Base-by-base conservation (phyloP, 2,113 vertebrate species). In the Choloepus hoffmanni region DNA sequence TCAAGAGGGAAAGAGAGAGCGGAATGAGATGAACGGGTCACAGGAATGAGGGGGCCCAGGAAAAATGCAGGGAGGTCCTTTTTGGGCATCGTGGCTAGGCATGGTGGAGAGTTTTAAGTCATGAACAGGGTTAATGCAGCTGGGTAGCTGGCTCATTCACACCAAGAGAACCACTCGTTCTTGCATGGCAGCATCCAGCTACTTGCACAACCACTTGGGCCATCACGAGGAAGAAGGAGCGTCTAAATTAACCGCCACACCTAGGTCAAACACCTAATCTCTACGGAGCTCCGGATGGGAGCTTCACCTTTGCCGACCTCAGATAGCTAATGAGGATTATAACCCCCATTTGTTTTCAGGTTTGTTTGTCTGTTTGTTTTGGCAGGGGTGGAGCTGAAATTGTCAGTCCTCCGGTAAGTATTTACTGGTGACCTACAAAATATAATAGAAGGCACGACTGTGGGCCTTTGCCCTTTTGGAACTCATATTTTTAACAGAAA, bases 291-390 rank as follows among this genome's bases (percentile, higher is more conserved):
- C n/a, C 10, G 1, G 28, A 45, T 76, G 73, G 15, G 15, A 5
- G 36, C 21, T 55, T 30, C 87, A 91, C 6, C 40, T 74, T 36
- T 50, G 48, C 43, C 33, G 9, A 36, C 43, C 58, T 87, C 63
- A 18, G 60, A 40, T 3, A 72, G 62, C 73, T 73, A 67, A 58
- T 7, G 16, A 68, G 55, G 43, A 73, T 30, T 40, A 76, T 1
- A 53, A 4, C 67, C 10, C 30, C 33, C 4, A 63, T 40, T 85
- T 88, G 77, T 82, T 85, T 92, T 73, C 48, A 72, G 83, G 45
- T 94, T 50, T 85, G 45, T 81, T 55, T 81, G 70, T 76, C 9
- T 90, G 43, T 92, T 58, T 79, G 26, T 82, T 88, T 92, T 72
- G 36, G 76, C 77, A 96, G 84, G 43, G 50, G 50, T 28, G 13